Conservation (phyloP, 1,140 invertebrate species). For the Macrosteles quadrilineatus region DNA sequence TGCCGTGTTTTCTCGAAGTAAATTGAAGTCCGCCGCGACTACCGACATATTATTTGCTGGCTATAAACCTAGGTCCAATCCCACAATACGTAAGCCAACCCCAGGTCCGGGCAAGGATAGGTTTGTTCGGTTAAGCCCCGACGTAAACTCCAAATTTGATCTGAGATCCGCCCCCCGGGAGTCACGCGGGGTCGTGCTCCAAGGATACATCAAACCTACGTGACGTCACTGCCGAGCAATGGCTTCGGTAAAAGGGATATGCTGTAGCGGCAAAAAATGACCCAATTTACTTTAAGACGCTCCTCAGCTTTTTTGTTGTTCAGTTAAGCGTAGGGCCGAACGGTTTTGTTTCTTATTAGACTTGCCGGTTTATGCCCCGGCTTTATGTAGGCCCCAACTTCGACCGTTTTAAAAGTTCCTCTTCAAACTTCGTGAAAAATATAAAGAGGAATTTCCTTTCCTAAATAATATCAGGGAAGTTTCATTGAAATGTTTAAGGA, state of each 20-base stretch:
- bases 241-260: constrained; percentile 17
- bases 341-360: constrained; percentile 19
- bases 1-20: too few relatives aligned
- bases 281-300: constrained; percentile 29
- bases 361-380: background rate
- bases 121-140: background rate
- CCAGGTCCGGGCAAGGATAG: too few relatives aligned
- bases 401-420: background rate
- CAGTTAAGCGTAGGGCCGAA: constrained; percentile 4
- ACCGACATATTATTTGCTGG: too few relatives aligned
- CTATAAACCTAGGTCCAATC: too few relatives aligned
- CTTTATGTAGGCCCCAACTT: constrained; percentile 8
- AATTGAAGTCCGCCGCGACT: too few relatives aligned
- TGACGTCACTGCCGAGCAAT: background rate
- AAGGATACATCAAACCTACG: background rate
- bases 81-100: too few relatives aligned
- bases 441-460: background rate
- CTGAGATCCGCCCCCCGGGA: too few relatives aligned
- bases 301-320: constrained; percentile 19
- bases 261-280: constrained; percentile 23
- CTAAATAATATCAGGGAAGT: too few relatives aligned
- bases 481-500: too few relatives aligned
- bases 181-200: too few relatives aligned
- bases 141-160: constrained; percentile 15
- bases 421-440: constrained; percentile 1